Conservation (phyloP, 2,888 invertebrate species). For the Diplolepis rosae region DNA sequence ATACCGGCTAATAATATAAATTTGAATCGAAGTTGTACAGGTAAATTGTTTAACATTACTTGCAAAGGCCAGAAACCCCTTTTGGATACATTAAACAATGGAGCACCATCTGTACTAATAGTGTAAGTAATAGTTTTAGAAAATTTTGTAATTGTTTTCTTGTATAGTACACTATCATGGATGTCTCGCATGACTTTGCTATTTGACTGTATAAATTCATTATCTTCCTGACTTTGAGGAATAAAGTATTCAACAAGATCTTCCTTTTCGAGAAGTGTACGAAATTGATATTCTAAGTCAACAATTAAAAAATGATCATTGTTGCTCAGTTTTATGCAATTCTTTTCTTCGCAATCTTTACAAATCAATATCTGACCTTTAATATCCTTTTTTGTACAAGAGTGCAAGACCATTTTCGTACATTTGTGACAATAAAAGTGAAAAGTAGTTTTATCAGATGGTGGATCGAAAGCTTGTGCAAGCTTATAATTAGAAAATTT, state of each 20-base stretch:
- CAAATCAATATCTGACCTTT: slow-evolving; percentile 8
- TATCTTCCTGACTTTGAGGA: background rate
- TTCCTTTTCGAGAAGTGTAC: slow-evolving; percentile 25
- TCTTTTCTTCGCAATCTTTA: background rate
- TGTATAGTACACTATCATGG: slow-evolving; percentile 19
- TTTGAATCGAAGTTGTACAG: slow-evolving; percentile 20
- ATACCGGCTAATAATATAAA: slow-evolving; percentile 23
- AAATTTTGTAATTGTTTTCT: background rate
- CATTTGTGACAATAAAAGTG: slow-evolving; percentile 8
- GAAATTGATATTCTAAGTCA: slow-evolving; percentile 30
- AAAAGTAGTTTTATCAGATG: background rate
- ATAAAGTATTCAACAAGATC: slow-evolving; percentile 2
- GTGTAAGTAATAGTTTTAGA: slow-evolving; percentile 30
- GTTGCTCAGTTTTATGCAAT: background rate
- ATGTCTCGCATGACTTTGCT: slow-evolving; percentile 13
- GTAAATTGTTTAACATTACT: slow-evolving; percentile 26
- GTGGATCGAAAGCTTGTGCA: background rate
- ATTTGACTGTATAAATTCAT: background rate
- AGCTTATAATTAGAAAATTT: background rate
- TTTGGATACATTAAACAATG: slow-evolving; percentile 25
- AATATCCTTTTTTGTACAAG: slow-evolving; percentile 11
- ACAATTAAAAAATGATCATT: slow-evolving; percentile 28
- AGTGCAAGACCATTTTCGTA: background rate
- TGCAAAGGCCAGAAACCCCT: slow-evolving; percentile 36
- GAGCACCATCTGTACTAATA: slow-evolving; percentile 36